Base-by-base conservation (phyloP, 2,113 vertebrate genomes). In the Panurus biarmicus region DNA sequence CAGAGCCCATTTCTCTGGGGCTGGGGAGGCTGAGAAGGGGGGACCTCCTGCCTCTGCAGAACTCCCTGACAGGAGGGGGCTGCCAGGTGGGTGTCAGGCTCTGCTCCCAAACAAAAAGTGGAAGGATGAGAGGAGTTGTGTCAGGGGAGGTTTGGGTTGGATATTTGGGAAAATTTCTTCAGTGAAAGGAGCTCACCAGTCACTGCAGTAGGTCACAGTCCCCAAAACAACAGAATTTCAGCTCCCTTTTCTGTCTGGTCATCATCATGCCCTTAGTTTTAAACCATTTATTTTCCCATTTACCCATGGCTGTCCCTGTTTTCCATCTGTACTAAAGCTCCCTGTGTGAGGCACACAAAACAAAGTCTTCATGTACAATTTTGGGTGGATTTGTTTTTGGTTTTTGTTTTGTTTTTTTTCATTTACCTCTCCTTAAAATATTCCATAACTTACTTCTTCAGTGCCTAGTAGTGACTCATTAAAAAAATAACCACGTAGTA, bases 381-480 rank as follows among this genome's bases (percentile, higher is more conserved):
- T 14, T 7, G 7, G 2, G 8, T 53, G 0, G 9, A 20, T 14
- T 24, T 24, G 4, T 10, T 47, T 40, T 5, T 19, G 25, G 3
- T 3, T 11, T 40, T 40, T 10, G 20, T 45, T 4, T 19, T 14
- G 18, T 17, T 40, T 29, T 79, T 35, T 54, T 40, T 17, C 24
- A n/a, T 10, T 36, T 14, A 29, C 6, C 7, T 62, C 44, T 51
- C 31, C 58, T 92, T 74, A 60, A 74, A 90, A 60, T 48, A 77
- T 22, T 75, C 50, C n/a, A 48, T 40, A 35, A 54, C 33, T 57
- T 60, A 40, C 15, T 84, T 36, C 28, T 75, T 69, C 48, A 61
- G 23, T 35, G 36, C 57, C 44, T 54, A 73, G 38, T 7, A 85
- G 54, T 50, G 81, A 87, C 42, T 89, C 58, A 53, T 85, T 85